These are phyloP conservation scores for Xiphophorus hellerii DNA, from an alignment of 2,113 vertebrate genomes.

Conservation along the genomic window DNA sequence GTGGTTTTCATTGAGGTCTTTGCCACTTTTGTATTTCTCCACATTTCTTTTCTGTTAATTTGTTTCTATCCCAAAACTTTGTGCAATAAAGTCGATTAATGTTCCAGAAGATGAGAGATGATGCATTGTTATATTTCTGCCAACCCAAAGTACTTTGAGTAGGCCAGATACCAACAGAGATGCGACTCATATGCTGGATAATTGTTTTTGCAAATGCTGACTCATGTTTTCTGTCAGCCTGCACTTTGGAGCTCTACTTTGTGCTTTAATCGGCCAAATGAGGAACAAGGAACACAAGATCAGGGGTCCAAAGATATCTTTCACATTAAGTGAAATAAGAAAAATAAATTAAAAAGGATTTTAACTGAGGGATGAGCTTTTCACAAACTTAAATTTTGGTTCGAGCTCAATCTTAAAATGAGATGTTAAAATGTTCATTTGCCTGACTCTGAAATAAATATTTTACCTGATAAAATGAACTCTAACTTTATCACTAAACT, in stretches of 20 bases:
- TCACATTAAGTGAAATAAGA: not conserved
- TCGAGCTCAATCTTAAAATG: no score
- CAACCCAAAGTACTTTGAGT: not conserved
- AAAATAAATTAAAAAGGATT: not conserved
- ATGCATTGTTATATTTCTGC: not conserved
- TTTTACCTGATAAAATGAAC: not conserved
- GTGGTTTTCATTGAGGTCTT: not conserved
- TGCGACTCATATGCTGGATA: conserved; percentile 21
- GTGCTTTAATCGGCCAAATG: conserved; percentile 56
- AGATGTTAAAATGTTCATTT: not conserved
- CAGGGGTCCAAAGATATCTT: not conserved
- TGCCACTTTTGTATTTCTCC: not conserved
- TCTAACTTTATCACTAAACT: no score
- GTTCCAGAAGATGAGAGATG: not conserved
- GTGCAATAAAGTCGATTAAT: not conserved
- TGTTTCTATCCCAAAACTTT: not conserved
- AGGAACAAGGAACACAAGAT: conserved; percentile 8
- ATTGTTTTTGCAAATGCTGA: conserved; percentile 54
- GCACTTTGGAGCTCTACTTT: conserved; percentile 45
- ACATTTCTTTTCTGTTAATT: not conserved
- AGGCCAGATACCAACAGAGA: not conserved
- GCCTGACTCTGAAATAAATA: not conserved
- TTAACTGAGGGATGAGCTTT: conserved; percentile 11
- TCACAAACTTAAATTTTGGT: not conserved
- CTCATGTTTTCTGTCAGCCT: conserved; percentile 55